phyloP scores from a whole-genome alignment of 2,797 vertebrate species.

The Takifugu ocellatus region DNA sequence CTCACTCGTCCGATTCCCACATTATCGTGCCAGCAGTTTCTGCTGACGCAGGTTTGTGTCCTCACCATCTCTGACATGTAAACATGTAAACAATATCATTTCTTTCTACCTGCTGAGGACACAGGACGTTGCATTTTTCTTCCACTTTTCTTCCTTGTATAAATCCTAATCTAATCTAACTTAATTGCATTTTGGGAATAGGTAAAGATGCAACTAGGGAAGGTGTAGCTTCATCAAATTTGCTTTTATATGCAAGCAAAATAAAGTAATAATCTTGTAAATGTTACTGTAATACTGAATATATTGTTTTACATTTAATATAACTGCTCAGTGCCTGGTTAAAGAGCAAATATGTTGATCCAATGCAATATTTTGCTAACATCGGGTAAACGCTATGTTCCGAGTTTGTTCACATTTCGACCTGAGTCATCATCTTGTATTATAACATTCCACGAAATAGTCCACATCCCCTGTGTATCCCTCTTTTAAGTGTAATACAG shows the following conservation, averaged over 20 bases:
- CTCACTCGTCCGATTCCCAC: conserved; percentile 28
- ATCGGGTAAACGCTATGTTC: conserved; percentile 38
- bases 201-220: conserved; percentile 33
- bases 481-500: conserved; percentile 56
- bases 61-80: conserved; percentile 30
- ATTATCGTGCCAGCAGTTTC: conserved; percentile 33
- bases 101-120: conserved; percentile 45
- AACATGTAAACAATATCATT: conserved; percentile 38
- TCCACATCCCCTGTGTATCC: conserved; percentile 41
- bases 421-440: conserved; percentile 51
- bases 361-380: conserved; percentile 66
- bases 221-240: conserved; percentile 31
- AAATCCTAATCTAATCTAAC: conserved; percentile 41
- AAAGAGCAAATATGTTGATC: conserved; percentile 47
- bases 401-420: conserved; percentile 43
- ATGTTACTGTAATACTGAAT: conserved; percentile 40
- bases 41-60: conserved; percentile 43
- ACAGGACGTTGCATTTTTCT: conserved; percentile 28
- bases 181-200: conserved; percentile 32
- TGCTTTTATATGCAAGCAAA: conserved; percentile 41
- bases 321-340: conserved; percentile 49
- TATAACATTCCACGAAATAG: conserved; percentile 69
- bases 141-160: conserved; percentile 25
- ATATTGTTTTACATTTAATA: conserved; percentile 43
- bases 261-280: conserved; percentile 31